phyloP scores from a whole-genome alignment of 2,888 invertebrate genomes.

The Thumatha senex region DNA sequence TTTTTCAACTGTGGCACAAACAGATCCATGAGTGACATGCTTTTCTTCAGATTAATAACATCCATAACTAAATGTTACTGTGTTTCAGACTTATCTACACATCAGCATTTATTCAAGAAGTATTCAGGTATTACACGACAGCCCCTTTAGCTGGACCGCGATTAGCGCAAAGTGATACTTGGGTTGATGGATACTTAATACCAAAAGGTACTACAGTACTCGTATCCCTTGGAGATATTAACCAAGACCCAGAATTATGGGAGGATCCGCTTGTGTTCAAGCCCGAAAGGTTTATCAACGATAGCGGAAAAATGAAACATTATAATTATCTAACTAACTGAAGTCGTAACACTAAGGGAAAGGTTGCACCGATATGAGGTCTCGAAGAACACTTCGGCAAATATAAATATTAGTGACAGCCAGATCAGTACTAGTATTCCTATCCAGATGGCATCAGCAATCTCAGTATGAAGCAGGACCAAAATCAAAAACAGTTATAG shows the following conservation, averaged over 20 bases:
- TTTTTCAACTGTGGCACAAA: no score
- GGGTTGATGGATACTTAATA: conserved; percentile 67
- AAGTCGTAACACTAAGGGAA: no score
- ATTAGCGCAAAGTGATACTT: conserved; percentile 55
- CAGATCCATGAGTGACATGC: no score
- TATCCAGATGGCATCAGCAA: no score
- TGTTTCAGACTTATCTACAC: conserved; percentile 75
- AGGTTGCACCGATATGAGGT: no score
- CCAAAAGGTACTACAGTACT: conserved; percentile 81
- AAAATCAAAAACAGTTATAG: no score
- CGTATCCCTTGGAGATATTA: conserved; percentile 77
- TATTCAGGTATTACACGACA: conserved; percentile 81
- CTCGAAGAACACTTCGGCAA: no score
- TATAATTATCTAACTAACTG: conserved; percentile 79
- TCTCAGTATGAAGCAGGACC: no score
- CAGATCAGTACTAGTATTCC: no score
- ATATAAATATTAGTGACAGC: no score
- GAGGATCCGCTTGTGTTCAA: conserved; percentile 82
- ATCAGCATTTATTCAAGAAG: conserved; percentile 82
- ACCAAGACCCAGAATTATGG: conserved; percentile 81
- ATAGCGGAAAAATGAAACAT: conserved; percentile 74
- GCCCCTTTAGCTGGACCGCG: conserved; percentile 83
- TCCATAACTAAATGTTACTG: neutral
- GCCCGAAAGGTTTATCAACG: conserved; percentile 85
- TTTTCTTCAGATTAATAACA: no score